phyloP scores from a whole-genome alignment of 1,140 invertebrate genomes.

The Phymastichus coffea region DNA sequence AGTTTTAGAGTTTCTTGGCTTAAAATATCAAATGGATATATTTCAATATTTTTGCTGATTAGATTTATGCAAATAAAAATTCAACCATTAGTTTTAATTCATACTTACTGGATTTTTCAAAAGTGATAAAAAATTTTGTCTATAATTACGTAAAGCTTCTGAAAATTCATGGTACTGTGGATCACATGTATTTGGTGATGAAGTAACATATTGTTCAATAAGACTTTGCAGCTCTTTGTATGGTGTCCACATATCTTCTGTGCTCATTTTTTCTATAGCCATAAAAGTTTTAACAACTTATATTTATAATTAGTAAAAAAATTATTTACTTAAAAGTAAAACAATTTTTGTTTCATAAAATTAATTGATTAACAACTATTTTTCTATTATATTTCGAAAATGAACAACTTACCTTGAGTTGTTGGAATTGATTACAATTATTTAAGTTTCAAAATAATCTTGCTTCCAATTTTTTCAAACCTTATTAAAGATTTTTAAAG shows the following conservation, averaged over 20 bases:
- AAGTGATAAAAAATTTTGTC: conserved; percentile 85
- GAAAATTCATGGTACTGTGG: conserved; percentile 77
- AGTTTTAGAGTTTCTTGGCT: conserved; percentile 77
- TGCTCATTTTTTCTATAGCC: conserved; percentile 56
- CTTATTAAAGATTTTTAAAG: too few relatives aligned
- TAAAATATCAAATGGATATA: not conserved
- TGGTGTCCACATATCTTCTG: conserved; percentile 83
- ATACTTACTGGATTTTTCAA: conserved; percentile 82
- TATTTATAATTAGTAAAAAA: too few relatives aligned
- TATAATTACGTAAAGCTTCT: conserved; percentile 74
- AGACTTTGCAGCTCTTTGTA: conserved; percentile 78
- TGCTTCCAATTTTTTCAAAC: too few relatives aligned
- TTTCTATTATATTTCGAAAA: too few relatives aligned
- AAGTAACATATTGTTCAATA: conserved; percentile 70
- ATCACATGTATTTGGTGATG: conserved; percentile 61
- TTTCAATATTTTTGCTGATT: not conserved
- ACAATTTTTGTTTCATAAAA: too few relatives aligned
- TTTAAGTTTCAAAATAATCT: too few relatives aligned
- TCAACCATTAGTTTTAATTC: not conserved
- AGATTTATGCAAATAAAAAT: too few relatives aligned
- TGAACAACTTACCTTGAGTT: too few relatives aligned
- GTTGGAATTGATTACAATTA: too few relatives aligned
- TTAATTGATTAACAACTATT: too few relatives aligned
- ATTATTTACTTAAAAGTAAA: too few relatives aligned
- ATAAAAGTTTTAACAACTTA: too few relatives aligned